phyloP scores from a whole-genome alignment of 30 jellyfish, hydroid and myxozoan genomes.

The Turritopsis dohrnii region DNA sequence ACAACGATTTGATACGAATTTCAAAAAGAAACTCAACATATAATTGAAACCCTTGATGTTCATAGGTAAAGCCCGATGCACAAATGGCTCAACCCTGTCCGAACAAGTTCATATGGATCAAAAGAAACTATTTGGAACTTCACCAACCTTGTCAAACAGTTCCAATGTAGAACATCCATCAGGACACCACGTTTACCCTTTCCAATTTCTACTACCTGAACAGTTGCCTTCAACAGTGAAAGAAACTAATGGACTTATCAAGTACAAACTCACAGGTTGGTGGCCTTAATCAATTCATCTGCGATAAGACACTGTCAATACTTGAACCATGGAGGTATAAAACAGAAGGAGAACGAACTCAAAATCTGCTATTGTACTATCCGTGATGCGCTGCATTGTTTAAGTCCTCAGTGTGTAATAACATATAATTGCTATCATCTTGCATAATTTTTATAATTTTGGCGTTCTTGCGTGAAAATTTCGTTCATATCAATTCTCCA shows the following conservation, averaged over 20 bases:
- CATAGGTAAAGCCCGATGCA: constrained; percentile 28
- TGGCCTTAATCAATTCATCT: too few species aligned
- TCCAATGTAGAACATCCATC: constrained; percentile 3
- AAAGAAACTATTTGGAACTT: constrained; percentile 7
- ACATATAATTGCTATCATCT: too few species aligned
- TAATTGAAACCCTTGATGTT: background rate
- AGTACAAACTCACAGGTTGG: constrained; percentile 22
- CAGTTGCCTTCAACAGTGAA: constrained; percentile 21
- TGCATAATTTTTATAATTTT: too few species aligned
- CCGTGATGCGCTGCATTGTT: too few species aligned
- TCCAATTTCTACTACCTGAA: constrained; percentile 17
- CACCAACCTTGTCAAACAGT: background rate
- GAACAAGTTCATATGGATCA: constrained; percentile 6
- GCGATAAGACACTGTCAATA: too few species aligned
- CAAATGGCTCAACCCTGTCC: constrained; percentile 1
- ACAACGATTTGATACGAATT: too few species aligned
- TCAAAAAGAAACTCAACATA: background rate
- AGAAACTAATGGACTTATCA: constrained; percentile 6
- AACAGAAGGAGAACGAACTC: too few species aligned
- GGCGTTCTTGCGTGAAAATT: too few species aligned
- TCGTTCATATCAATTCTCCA: too few species aligned
- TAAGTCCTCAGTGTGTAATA: too few species aligned
- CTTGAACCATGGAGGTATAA: too few species aligned
- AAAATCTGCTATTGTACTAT: too few species aligned
- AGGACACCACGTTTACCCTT: constrained; percentile 14